Conservation (phyloP, 2,797 vertebrate genomes). For the Poecilia gillii region DNA sequence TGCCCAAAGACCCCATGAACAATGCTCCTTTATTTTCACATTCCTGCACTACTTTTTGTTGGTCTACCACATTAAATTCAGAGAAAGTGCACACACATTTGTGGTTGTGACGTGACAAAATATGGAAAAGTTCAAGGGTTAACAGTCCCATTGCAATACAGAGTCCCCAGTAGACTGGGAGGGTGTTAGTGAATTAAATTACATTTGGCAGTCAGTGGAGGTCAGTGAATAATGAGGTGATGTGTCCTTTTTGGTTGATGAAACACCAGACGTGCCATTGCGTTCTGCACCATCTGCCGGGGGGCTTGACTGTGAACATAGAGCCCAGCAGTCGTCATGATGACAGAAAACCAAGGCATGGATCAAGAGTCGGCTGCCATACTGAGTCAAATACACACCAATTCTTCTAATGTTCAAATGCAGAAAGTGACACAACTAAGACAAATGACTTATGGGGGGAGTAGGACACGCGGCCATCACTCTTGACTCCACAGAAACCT, state of each 20-base stretch:
- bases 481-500: not conserved
- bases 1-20: not conserved
- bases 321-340: not conserved
- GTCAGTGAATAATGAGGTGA: slow-evolving; percentile 4
- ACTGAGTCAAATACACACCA: not conserved
- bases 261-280: not conserved
- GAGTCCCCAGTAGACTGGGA: too few relatives aligned
- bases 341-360: not conserved
- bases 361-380: not conserved
- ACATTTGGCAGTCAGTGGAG: slow-evolving; percentile 2
- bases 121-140: not conserved
- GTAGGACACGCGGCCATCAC: not conserved
- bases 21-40: not conserved
- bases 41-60: not conserved
- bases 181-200: not conserved
- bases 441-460: not conserved
- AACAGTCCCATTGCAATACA: not conserved
- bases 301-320: not conserved
- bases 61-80: not conserved
- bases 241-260: slow-evolving; percentile 12
- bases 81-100: not conserved
- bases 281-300: not conserved
- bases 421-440: not conserved
- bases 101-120: not conserved
- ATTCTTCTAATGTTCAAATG: not conserved